phyloP scores from a whole-genome alignment of 1,140 invertebrate species.

The Palaemon carinicauda region DNA sequence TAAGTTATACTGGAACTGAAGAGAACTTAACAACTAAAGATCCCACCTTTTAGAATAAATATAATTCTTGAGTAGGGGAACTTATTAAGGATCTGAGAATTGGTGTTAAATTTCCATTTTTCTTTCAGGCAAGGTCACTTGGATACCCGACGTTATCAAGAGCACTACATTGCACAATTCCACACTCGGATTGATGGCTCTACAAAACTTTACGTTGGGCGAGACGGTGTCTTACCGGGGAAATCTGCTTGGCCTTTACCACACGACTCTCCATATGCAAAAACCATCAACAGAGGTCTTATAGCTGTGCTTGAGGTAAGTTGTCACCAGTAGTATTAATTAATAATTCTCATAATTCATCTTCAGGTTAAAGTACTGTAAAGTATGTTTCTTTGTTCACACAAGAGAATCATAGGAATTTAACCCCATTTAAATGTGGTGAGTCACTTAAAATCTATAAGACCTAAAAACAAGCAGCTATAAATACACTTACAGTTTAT shows the following conservation, averaged over 20 bases:
- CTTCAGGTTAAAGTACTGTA: neutral
- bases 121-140: conserved; percentile 17
- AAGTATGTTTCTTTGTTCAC: no score
- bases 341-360: neutral
- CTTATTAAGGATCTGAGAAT: no score
- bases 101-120: no score
- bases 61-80: no score
- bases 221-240: conserved; percentile 15
- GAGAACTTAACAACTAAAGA: no score
- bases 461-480: no score
- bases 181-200: conserved; percentile 2
- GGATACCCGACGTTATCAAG: neutral
- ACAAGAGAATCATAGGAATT: no score
- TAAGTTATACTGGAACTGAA: no score
- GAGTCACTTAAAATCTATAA: no score
- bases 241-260: conserved; percentile 21
- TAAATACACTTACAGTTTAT: no score
- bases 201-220: neutral
- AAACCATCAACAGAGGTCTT: neutral
- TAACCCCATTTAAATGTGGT: no score
- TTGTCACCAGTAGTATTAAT: neutral
- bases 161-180: neutral
- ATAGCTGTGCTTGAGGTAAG: conserved; percentile 9
- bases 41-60: no score
- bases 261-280: conserved; percentile 7